Base-by-base conservation (phyloP, 2,888 invertebrate species). In the Ochlodes sylvanus region DNA sequence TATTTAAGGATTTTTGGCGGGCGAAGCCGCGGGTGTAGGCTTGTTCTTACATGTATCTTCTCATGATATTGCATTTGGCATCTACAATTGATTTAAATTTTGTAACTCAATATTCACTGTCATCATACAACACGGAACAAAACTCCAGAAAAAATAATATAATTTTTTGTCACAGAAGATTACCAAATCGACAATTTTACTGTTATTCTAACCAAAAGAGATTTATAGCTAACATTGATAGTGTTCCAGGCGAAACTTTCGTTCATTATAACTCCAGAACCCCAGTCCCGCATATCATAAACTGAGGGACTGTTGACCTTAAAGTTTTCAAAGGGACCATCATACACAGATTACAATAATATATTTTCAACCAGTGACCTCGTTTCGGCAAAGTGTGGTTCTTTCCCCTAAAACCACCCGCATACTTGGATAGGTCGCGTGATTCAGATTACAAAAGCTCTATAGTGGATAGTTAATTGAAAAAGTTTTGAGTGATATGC, bases 401-500 rank as follows among this genome's bases (percentile, higher is more conserved):
- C 17, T 50, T 50, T 17, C n/a, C 19, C 19, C 10, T 12, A 38
- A 50, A 47, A 47, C 47, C 14, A 19, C 50, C 19, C 50, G 19
- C 12, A 50, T 50, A 50, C 19, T 50, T 17, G 41, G 44, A 47
- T 50, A 50, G 50, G 17, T 50, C 50, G 50, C 50, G 50, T 50
- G 50, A 50, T 50, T 19, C 19, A 19, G 50, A 50, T 19, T 19
- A 50, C 50, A 50, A 50, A 50, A 50, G 50, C 50, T 10, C 50
- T 50, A 3, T 5, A 50, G 19, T 5, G 17, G 44, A 44, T 50
- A 19, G 50, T 17, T 50, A 19, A 50, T 50, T 19, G 19, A 50
- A 47, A 47, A 50, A 50, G 50, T 50, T 50, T 50, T 50, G 50
- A 50, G 50, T 50, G 50, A 50, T 12, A 50, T 12, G 50, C 2